phyloP scores from a whole-genome alignment of 2,797 vertebrate genomes.

The Caiman crocodilus region DNA sequence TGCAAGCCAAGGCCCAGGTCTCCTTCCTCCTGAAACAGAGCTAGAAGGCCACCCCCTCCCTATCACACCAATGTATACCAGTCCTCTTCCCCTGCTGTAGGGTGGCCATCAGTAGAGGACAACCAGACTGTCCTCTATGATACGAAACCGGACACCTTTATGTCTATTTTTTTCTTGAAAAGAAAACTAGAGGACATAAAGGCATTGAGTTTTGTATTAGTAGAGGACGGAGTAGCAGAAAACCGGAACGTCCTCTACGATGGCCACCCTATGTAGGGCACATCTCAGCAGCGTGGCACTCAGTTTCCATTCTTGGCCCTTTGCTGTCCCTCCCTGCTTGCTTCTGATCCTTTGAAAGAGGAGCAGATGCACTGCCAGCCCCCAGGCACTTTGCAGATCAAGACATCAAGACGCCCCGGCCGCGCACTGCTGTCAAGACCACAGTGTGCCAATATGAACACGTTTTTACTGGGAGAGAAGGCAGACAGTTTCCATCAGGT shows the following conservation, averaged over 20 bases:
- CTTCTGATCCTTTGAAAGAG: conserved; percentile 15
- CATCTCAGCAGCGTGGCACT: neutral
- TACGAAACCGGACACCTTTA: too few relatives aligned
- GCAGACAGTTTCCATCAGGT: neutral
- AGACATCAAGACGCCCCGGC: neutral
- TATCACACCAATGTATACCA: neutral
- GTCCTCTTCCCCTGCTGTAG: neutral
- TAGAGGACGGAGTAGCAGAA: too few relatives aligned
- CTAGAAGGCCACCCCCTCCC: neutral
- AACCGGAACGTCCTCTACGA: too few relatives aligned
- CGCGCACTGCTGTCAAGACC: neutral
- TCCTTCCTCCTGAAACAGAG: neutral
- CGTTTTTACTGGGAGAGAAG: neutral
- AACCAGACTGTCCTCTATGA: too few relatives aligned
- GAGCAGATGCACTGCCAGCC: neutral
- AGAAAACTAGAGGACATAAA: too few relatives aligned
- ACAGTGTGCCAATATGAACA: neutral
- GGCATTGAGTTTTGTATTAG: too few relatives aligned
- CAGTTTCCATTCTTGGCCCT: neutral
- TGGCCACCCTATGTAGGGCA: neutral
- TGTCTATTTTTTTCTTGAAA: too few relatives aligned
- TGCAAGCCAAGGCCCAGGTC: neutral
- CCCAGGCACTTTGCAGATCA: conserved; percentile 13
- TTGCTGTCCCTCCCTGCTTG: conserved; percentile 12
- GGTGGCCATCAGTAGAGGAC: neutral